Evolutionary conservation across 1,140 invertebrate genomes (phyloP).

Genomic region (Drosophila tsacasi): DNA sequence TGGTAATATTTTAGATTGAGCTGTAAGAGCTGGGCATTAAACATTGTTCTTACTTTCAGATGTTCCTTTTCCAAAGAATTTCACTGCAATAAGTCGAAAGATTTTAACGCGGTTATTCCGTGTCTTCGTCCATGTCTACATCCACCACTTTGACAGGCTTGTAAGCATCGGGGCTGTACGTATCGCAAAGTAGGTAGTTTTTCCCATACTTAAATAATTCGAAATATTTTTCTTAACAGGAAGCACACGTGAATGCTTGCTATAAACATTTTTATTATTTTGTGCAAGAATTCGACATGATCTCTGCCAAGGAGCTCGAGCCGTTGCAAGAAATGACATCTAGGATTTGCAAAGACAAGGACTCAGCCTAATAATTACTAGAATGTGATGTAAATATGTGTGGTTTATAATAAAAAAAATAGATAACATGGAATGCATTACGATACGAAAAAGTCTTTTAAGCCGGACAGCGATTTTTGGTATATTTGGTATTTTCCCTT

Average conservation of each 20-base stretch:
- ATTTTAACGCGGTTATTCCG: constrained; percentile 43
- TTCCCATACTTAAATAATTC: background rate
- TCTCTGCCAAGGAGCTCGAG: constrained; percentile 94
- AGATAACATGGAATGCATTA: constrained; percentile 1
- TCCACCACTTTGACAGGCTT: constrained; percentile 35
- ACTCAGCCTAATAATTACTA: constrained; percentile 20
- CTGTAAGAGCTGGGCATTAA: background rate
- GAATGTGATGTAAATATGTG: constrained; percentile 33
- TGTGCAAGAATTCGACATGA: constrained; percentile 94
- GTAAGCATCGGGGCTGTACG: constrained; percentile 40
- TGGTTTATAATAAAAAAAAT: constrained; percentile 18
- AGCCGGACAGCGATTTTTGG: background rate
- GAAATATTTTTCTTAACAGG: constrained; percentile 86
- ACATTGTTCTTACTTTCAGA: constrained; percentile 11
- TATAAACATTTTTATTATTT: constrained; percentile 99
- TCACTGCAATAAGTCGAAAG: constrained; percentile 32
- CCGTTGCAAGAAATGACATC: constrained; percentile 92
- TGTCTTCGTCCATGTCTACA: constrained; percentile 41
- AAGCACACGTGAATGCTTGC: constrained; percentile 98
- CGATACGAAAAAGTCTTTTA: background rate
- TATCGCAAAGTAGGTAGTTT: background rate
- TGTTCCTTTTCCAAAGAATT: constrained; percentile 45
- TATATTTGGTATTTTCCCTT: constrained; percentile 9
- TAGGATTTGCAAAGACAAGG: constrained; percentile 88
- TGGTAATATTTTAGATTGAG: constrained; percentile 33